These are phyloP conservation scores for Pachymerium ferrugineum DNA, from an alignment of 2,888 invertebrate genomes.

Conservation along the genomic window DNA sequence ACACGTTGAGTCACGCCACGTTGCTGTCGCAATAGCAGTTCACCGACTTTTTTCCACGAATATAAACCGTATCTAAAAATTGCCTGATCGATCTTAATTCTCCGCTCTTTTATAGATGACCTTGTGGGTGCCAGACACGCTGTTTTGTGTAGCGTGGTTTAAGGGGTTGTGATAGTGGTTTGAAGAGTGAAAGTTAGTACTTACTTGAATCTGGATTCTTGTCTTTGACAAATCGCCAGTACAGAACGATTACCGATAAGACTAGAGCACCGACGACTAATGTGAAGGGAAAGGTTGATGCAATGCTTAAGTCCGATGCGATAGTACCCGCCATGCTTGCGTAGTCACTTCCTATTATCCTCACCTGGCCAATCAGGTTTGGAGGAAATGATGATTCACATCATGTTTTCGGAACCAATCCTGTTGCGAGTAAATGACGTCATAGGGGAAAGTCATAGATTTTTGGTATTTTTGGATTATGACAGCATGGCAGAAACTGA, in stretches of 20 bases:
- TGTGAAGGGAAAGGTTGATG: neutral
- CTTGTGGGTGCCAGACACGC: no score
- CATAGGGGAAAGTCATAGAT: no score
- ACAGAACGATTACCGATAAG: neutral
- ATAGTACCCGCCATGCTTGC: slow-evolving; percentile 5
- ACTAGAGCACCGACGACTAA: neutral
- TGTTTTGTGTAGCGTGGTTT: no score
- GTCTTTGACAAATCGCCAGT: neutral
- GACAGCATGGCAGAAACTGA: no score
- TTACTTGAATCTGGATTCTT: neutral
- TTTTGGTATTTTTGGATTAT: no score
- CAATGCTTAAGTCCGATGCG: neutral
- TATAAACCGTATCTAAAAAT: no score
- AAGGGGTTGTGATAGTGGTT: no score
- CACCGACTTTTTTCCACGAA: no score
- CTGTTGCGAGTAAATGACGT: neutral
- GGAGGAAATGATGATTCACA: neutral
- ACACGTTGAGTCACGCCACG: no score
- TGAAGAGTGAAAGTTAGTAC: neutral
- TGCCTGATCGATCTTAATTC: no score
- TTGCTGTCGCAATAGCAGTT: no score
- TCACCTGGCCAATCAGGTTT: neutral
- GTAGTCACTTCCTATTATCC: neutral
- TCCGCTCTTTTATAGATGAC: no score
- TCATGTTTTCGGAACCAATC: neutral